Base-by-base conservation (phyloP, 2,113 vertebrate genomes). In the Pseudopodoces humilis region DNA sequence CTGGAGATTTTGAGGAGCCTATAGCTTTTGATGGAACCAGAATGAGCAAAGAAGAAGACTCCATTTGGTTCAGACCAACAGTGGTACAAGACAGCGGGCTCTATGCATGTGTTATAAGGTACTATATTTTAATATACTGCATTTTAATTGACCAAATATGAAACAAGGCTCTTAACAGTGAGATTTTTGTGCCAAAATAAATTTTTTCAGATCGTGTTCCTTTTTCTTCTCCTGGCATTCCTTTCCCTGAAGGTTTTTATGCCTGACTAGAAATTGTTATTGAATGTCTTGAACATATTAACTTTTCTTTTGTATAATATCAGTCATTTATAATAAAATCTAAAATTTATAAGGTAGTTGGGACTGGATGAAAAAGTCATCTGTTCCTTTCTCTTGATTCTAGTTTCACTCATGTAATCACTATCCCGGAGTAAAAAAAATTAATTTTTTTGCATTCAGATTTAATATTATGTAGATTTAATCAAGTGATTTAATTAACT, bases 21-120 rank as follows among this genome's bases (percentile, higher is more conserved):
- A 99, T 99, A 96, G 98, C 99, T 82, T 99, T 99, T 88, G 99
- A 99, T 81, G 99, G 99, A 82, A 97, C 98, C 59, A 98, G 98
- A 96, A 99, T 99, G 99, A 99, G 99, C 98, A 99, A 99, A 97
- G 99, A 99, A 97, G 99, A 99, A 96, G 99, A 99, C 44, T 98
- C 99, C 91, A 99, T 99, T 97, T 99, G 99, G 99, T 99, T 99
- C 97, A 98, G 99, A 78, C 99, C 99, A 13, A 99, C 99, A 9
- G 98, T 99, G 87, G 97, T 99, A 87, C 99, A 99, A 96, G 99
- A 99, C 60, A 98, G 98, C 37, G 99, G 99, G 44, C 99, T 99
- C 67, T 99, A 99, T 94, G 99, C 99, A 95, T 99, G 99, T 91
- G 99, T 99, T 50, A 98, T 99, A 98, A 98, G 99, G 99, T 99